phyloP scores from a whole-genome alignment of 2,797 vertebrate genomes.

The Caiman crocodilus region DNA sequence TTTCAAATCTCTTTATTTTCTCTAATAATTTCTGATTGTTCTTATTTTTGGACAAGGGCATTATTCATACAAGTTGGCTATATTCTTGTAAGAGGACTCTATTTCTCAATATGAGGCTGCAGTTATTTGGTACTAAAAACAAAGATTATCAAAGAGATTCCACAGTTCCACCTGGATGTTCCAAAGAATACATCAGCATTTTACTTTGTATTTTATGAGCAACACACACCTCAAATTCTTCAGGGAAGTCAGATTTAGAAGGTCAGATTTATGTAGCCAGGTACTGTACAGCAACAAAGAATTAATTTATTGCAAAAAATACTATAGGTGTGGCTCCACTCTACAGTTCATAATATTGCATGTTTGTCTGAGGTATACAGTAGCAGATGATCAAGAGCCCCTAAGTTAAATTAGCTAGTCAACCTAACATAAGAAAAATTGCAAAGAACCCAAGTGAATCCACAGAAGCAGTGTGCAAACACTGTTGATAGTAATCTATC shows the following conservation, averaged over 20 bases:
- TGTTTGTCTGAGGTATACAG: slow-evolving; percentile 33
- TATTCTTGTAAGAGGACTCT: background rate
- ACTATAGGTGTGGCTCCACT: background rate
- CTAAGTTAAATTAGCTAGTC: slow-evolving; percentile 10
- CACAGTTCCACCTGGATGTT: background rate
- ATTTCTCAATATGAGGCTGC: background rate
- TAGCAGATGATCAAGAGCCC: background rate
- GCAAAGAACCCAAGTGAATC: background rate
- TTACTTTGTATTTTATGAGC: background rate
- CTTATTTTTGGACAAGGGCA: background rate
- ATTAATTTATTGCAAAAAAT: slow-evolving; percentile 53
- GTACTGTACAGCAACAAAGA: slow-evolving; percentile 47
- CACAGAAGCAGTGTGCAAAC: background rate
- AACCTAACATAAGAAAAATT: background rate
- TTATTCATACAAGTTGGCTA: background rate
- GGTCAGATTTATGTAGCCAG: slow-evolving; percentile 51
- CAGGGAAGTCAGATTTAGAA: slow-evolving; percentile 21
- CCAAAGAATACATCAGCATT: background rate
- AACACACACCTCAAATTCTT: background rate
- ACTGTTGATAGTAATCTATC: background rate
- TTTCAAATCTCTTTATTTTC: background rate
- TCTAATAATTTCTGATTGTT: background rate
- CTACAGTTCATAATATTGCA: slow-evolving; percentile 6
- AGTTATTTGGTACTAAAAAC: background rate
- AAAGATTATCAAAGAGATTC: background rate